Base-by-base conservation (phyloP, 2,888 invertebrate species). In the Oithona nana region DNA sequence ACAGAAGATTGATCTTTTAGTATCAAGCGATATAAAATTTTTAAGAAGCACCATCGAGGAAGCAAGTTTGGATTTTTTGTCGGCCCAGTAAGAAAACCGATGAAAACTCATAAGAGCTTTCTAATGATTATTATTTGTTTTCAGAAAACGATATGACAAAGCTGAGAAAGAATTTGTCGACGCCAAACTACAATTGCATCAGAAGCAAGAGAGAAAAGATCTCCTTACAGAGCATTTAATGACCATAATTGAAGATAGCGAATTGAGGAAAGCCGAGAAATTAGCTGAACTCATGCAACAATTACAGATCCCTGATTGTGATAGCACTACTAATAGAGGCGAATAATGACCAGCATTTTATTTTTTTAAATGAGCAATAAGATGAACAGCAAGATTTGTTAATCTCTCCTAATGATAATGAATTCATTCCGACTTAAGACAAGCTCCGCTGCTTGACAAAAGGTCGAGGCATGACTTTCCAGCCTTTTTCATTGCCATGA, bases 401-500 rank as follows among this genome's bases (percentile, higher is more conserved):
- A 20, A 26, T 24, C 24, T 54, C 22, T 54, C 20, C 13, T 6
- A 13, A 26, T 24, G 26, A 24, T 24, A 20, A 20, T 6, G 54
- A 54, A n/a, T n/a, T n/a, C n/a, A n/a, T n/a, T n/a, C n/a, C n/a
- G n/a, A n/a, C n/a, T n/a, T n/a, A n/a, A n/a, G n/a, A n/a, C n/a
- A n/a, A n/a, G n/a, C n/a, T n/a, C 54, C 22, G 16, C 2, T 24
- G 50, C 26, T 59, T 59, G 13, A 28, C 22, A 28, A 59, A 59
- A 4, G 59, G 59, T 1, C 59, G 22, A 8, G 59, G 59, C 8
- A 59, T 24, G 29, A 59, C 59, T 20, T 59, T 59, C 59, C 59
- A 59, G 11, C 59, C 59, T 24, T 59, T 59, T 28, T 59, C 59
- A 59, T 59, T 49, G 16, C 28, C 59, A 59, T 59, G 59, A 28